Evolutionary conservation across 1,140 invertebrate genomes (phyloP).

Genomic region (Psix sp.): DNA sequence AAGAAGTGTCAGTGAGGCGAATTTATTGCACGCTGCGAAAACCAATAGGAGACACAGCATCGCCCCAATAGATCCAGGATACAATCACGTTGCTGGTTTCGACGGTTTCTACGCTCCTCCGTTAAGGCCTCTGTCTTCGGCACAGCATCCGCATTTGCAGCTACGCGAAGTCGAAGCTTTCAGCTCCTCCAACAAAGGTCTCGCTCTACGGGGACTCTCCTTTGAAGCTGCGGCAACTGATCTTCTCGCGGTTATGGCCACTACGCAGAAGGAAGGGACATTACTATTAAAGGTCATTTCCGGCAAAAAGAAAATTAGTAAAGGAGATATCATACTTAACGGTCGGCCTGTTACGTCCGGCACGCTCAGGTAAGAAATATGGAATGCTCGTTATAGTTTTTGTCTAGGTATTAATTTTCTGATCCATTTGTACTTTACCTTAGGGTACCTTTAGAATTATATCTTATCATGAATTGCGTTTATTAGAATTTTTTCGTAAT

Average conservation of each 20-base stretch:
- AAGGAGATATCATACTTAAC: slow-evolving; percentile 90
- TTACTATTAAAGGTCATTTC: slow-evolving; percentile 88
- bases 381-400: too few species aligned
- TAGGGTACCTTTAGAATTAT: too few species aligned
- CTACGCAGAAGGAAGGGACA: slow-evolving; percentile 77
- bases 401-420: too few species aligned
- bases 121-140: slow-evolving; percentile 69
- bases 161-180: slow-evolving; percentile 80
- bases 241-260: slow-evolving; percentile 92
- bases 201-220: slow-evolving; percentile 83
- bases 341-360: slow-evolving; percentile 86
- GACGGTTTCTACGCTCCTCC: slow-evolving; percentile 64
- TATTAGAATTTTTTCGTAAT: too few species aligned
- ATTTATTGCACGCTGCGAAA: slow-evolving; percentile 80
- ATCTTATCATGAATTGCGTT: too few species aligned
- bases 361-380: slow-evolving; percentile 78
- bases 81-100: slow-evolving; percentile 68
- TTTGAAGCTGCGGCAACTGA: slow-evolving; percentile 93
- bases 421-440: too few species aligned
- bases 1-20: slow-evolving; percentile 85
- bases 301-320: slow-evolving; percentile 82
- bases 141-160: slow-evolving; percentile 82
- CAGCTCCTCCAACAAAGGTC: slow-evolving; percentile 65
- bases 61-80: slow-evolving; percentile 79
- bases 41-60: slow-evolving; percentile 81